Evolutionary conservation across 2,888 invertebrate species (phyloP).

Genomic region (Hesperia comma): DNA sequence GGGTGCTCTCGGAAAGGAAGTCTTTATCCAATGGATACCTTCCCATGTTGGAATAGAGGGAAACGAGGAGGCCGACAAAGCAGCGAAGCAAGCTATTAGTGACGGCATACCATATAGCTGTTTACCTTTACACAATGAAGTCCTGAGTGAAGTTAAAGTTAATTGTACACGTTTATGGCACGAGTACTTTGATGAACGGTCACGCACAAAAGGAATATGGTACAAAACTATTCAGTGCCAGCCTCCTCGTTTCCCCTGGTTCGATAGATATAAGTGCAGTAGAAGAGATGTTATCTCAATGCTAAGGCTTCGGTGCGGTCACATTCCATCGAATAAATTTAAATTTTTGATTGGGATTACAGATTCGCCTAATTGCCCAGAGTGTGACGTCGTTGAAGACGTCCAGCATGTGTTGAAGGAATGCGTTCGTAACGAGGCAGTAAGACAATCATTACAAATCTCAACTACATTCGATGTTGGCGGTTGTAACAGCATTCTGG

Average conservation of each 20-base stretch:
- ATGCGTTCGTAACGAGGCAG: not conserved
- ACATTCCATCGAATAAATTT: constrained; percentile 20
- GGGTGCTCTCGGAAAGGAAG: not conserved
- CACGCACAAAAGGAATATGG: constrained; percentile 11
- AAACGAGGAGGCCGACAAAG: constrained; percentile 13
- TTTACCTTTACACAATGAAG: constrained; percentile 7
- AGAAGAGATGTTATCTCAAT: constrained; percentile 1
- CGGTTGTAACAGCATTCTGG: not conserved
- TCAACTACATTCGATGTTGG: not conserved
- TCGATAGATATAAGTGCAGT: not conserved
- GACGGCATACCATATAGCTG: constrained; percentile 5
- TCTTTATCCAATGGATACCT: constrained; percentile 30
- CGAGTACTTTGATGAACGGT: constrained; percentile 14
- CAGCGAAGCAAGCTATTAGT: constrained; percentile 10
- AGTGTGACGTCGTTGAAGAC: not conserved
- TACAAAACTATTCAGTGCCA: constrained; percentile 9
- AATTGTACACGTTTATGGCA: not conserved
- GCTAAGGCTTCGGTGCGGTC: constrained; percentile 10
- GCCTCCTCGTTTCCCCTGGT: constrained; percentile 17
- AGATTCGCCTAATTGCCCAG: not conserved
- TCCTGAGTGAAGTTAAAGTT: constrained; percentile 1
- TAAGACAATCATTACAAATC: not conserved
- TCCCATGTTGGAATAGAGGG: constrained; percentile 22
- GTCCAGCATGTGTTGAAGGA: constrained; percentile 3
- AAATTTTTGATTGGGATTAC: not conserved